phyloP scores from a whole-genome alignment of 2,113 vertebrate species.

The Paedocypris sp. region DNA sequence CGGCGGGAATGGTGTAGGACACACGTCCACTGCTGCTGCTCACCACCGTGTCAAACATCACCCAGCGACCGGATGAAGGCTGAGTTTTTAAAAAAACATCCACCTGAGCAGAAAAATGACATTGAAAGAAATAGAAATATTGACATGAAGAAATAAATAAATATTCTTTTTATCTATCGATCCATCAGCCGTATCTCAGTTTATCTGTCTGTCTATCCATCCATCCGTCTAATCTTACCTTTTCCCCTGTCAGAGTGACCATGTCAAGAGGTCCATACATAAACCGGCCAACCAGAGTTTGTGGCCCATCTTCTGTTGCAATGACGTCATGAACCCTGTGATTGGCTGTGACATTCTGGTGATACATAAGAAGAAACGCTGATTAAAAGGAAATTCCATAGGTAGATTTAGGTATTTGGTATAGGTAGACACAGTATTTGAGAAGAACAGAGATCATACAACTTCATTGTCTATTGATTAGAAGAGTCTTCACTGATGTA shows the following conservation, averaged over 20 bases:
- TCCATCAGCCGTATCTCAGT: too few species aligned
- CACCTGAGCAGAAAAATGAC: conserved; percentile 58
- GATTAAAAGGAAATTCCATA: too few species aligned
- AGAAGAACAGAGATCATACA: too few species aligned
- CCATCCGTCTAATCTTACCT: conserved; percentile 73
- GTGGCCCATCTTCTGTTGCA: conserved; percentile 78
- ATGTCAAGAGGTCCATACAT: conserved; percentile 97
- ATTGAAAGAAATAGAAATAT: too few species aligned
- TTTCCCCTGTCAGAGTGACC: conserved; percentile 94
- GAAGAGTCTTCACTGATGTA: too few species aligned
- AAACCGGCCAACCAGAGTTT: conserved; percentile 82
- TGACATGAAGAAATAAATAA: too few species aligned
- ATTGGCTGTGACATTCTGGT: conserved; percentile 91
- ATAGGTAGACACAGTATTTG: too few species aligned
- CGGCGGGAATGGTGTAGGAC: conserved; percentile 72
- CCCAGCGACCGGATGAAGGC: conserved; percentile 84
- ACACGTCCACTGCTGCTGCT: conserved; percentile 86
- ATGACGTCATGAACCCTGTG: conserved; percentile 87
- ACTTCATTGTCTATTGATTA: too few species aligned
- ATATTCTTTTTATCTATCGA: too few species aligned
- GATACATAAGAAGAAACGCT: neutral
- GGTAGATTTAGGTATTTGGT: too few species aligned
- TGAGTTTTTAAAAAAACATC: conserved; percentile 88
- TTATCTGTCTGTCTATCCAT: too few species aligned
- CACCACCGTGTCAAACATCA: conserved; percentile 84